Percentiles rank a stretch among this genome's conserved stretches.
Evolutionary conservation across 2,797 vertebrate species (phyloP).

Genomic region (Clarias fuscus): DNA sequence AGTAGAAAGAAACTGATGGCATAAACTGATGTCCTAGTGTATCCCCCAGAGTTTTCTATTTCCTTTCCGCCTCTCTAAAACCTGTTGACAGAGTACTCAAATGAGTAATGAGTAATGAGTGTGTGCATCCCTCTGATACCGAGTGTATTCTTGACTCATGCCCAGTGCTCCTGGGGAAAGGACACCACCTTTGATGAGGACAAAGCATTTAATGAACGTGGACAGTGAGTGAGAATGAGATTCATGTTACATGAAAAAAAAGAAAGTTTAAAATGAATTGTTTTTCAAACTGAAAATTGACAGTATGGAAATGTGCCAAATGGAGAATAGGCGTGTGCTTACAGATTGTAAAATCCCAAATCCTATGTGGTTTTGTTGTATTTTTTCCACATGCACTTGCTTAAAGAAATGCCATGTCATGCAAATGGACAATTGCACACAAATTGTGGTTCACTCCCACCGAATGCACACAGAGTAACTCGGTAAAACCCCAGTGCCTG

Average conservation of each 20-base stretch:
- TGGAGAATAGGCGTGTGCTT: background rate
- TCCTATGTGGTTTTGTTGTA: background rate
- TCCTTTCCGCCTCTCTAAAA: background rate
- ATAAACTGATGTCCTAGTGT: background rate
- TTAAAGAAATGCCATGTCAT: slow-evolving; percentile 7
- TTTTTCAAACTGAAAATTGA: background rate
- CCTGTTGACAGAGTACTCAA: background rate
- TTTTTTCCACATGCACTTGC: slow-evolving; percentile 5
- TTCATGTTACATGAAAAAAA: background rate
- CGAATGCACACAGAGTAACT: background rate
- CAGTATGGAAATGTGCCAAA: background rate
- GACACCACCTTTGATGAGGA: background rate
- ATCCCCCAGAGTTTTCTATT: background rate
- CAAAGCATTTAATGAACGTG: too few species aligned
- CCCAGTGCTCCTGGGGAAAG: background rate
- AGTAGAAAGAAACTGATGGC: background rate
- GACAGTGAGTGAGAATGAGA: background rate
- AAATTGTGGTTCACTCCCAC: slow-evolving; percentile 8
- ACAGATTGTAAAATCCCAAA: background rate
- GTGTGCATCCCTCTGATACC: background rate
- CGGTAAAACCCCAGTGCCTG: background rate
- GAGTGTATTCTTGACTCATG: background rate
- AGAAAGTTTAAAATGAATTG: background rate
- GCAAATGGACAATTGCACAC: slow-evolving; percentile 12
- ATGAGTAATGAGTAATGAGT: background rate